phyloP scores from a whole-genome alignment of 2,113 vertebrate species.

The Heterocephalus glaber region DNA sequence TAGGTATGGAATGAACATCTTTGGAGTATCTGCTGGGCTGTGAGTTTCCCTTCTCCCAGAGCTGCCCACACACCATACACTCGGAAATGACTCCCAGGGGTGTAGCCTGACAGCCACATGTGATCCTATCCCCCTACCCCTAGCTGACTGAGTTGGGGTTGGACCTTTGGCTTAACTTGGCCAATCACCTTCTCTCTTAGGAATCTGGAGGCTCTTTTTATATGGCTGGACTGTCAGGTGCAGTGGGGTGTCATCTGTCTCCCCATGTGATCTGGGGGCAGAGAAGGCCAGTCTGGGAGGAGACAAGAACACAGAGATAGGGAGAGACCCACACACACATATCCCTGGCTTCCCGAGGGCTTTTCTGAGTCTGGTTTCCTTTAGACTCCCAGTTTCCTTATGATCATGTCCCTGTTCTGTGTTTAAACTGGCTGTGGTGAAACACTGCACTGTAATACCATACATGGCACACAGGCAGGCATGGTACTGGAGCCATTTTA shows the following conservation, averaged over 20 bases:
- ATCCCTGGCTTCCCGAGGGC: background rate
- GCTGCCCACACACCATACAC: background rate
- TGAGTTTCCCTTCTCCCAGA: background rate
- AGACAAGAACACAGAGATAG: background rate
- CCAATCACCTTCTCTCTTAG: background rate
- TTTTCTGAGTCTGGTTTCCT: background rate
- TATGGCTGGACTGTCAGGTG: background rate
- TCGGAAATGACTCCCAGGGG: background rate
- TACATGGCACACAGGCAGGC: background rate
- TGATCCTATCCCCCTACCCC: background rate
- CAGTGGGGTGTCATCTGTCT: background rate
- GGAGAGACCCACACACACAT: background rate
- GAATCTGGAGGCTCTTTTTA: background rate
- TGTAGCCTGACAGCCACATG: background rate
- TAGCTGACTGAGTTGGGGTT: background rate
- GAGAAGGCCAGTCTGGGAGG: background rate
- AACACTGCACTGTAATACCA: background rate
- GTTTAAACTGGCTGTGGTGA: background rate
- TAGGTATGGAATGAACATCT: no score
- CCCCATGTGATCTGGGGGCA: background rate
- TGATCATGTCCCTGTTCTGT: background rate
- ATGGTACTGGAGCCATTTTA: background rate
- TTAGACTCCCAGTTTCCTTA: background rate
- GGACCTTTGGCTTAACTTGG: background rate
- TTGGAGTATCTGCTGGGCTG: background rate